phyloP scores from a whole-genome alignment of 2,797 vertebrate species.

The Pogonophryne albipinna region DNA sequence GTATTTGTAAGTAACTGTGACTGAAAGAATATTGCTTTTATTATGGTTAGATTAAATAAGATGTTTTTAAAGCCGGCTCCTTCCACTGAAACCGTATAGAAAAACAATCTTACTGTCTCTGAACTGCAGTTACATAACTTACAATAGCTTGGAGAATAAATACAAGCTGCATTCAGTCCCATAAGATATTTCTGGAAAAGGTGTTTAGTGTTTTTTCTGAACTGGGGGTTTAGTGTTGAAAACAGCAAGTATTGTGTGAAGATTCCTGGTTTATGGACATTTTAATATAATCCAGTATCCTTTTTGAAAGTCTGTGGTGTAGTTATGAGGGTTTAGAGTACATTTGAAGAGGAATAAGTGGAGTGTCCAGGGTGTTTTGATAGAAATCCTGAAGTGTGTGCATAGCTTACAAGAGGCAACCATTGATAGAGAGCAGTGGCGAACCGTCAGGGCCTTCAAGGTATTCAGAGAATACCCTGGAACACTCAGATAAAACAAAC shows the following conservation, averaged over 20 bases:
- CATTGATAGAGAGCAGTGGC: too few species aligned
- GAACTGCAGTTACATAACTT: slow-evolving; percentile 9
- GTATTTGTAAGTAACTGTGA: too few species aligned
- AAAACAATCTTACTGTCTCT: background rate
- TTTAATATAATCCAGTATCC: too few species aligned
- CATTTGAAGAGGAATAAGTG: too few species aligned
- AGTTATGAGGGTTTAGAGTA: background rate
- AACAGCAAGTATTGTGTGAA: background rate
- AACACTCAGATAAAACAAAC: too few species aligned
- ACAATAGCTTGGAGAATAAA: slow-evolving; percentile 7
- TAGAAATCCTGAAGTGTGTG: background rate
- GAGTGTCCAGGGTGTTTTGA: background rate
- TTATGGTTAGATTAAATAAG: too few species aligned
- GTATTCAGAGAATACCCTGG: too few species aligned
- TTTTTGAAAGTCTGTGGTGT: background rate
- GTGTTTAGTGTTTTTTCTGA: background rate
- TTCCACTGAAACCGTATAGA: background rate
- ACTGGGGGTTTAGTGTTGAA: slow-evolving; percentile 3
- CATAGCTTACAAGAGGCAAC: too few species aligned
- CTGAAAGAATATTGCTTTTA: too few species aligned
- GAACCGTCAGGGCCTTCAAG: too few species aligned
- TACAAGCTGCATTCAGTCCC: slow-evolving; percentile 5
- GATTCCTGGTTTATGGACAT: background rate
- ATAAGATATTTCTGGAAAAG: slow-evolving; percentile 9
- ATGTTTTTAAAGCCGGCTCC: background rate